Evolutionary conservation across 2,113 vertebrate species (phyloP).

Genomic region (Rhinichthys klamathensis): DNA sequence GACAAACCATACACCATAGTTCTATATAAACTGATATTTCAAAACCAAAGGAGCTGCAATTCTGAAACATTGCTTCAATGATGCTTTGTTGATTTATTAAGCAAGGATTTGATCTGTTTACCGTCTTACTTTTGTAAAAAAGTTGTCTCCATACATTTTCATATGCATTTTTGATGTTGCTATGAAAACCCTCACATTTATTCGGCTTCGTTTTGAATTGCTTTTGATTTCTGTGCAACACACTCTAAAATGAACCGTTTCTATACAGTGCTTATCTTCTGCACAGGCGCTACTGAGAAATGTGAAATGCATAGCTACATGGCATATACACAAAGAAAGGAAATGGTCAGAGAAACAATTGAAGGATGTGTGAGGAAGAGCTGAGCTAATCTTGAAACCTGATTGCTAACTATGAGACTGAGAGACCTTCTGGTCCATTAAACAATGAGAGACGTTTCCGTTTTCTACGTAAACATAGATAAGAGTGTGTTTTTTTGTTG

Average conservation of each 20-base stretch:
- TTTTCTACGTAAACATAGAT: background rate
- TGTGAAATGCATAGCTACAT: background rate
- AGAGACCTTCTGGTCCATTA: background rate
- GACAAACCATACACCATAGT: too few species aligned
- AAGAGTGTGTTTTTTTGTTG: background rate
- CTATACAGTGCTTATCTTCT: background rate
- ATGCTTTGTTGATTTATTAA: too few species aligned
- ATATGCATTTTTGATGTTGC: background rate
- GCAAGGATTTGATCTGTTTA: too few species aligned
- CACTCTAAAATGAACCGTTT: background rate
- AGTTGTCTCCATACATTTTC: background rate
- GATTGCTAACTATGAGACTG: background rate
- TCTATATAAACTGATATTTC: too few species aligned
- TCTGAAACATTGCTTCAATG: too few species aligned
- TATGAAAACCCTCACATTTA: background rate
- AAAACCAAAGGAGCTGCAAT: too few species aligned
- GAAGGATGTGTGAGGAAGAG: constrained; percentile 12
- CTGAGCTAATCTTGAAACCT: background rate
- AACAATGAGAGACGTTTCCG: constrained; percentile 24
- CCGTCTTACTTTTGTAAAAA: too few species aligned
- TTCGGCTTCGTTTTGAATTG: background rate
- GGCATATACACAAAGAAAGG: background rate
- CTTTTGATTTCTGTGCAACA: background rate
- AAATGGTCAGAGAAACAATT: constrained; percentile 25
- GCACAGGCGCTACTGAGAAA: background rate